Conservation (phyloP, 1,140 invertebrate species). For the Neodiprion pinetum region DNA sequence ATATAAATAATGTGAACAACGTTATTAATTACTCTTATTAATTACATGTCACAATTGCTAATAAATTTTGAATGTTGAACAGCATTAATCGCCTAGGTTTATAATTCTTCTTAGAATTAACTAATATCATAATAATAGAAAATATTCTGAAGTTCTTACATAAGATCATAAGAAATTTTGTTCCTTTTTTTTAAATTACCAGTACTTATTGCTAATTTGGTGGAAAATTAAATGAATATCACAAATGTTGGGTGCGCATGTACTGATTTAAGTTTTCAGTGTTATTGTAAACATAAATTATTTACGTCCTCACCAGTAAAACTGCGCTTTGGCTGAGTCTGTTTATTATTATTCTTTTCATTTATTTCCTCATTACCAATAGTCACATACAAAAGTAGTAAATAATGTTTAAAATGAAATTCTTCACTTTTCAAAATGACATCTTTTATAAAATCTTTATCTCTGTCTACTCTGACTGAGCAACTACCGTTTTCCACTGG, state of each 20-base stretch:
- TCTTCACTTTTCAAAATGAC: constrained; percentile 34
- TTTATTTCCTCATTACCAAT: neutral
- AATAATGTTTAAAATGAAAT: constrained; percentile 37
- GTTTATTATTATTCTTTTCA: neutral
- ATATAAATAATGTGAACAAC: constrained; percentile 18
- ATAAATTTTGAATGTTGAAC: too few species aligned
- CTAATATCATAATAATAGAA: too few species aligned
- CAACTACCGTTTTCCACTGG: constrained; percentile 28
- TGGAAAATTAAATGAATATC: too few species aligned
- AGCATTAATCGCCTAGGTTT: too few species aligned
- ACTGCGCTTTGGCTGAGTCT: constrained; percentile 16
- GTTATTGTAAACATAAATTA: constrained; percentile 6
- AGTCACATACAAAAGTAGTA: constrained; percentile 23
- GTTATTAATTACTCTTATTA: constrained; percentile 17
- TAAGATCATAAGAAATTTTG: too few species aligned
- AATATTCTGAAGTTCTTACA: too few species aligned
- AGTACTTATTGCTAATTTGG: too few species aligned
- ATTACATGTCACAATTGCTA: neutral
- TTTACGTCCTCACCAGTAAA: neutral
- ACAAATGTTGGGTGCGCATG: too few species aligned
- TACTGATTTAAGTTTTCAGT: neutral
- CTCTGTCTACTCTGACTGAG: constrained; percentile 26
- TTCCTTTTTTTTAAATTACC: too few species aligned
- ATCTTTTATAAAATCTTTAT: constrained; percentile 34
- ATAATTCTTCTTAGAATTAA: too few species aligned